Base-by-base conservation (phyloP, 1,140 invertebrate species). In the Gonatopus flavifemur region DNA sequence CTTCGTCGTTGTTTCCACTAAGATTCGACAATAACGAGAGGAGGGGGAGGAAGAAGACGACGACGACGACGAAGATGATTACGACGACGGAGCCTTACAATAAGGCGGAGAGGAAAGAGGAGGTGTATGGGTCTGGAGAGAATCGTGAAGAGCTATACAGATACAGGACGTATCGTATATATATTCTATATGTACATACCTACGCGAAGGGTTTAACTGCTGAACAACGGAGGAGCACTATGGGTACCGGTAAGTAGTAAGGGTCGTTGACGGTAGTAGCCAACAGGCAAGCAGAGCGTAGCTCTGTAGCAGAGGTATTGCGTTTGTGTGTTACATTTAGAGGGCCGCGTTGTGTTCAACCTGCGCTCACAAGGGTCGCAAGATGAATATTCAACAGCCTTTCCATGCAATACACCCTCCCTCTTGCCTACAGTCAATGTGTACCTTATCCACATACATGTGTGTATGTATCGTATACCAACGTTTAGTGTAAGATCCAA, bases 301-400 rank as follows among this genome's bases (percentile, higher is more conserved):
- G n/a, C n/a, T n/a, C n/a, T 13, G n/a, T n/a, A n/a, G 31, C 28
- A 39, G 28, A 32, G 45, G 55, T 48, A 56, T 59, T 57, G 59
- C 57, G 47, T 62, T 36, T 45, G 47, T 54, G 49, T 59, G 58
- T 57, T 53, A 62, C 60, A 59, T 57, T 48, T 49, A 55, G 58
- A 50, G 57, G 57, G n/a, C n/a, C n/a, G n/a, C 49, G 57, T 39
- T 56, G 65, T 70, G 67, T 68, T 65, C 59, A 44, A 15, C 21
- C 52, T 61, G 38, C 43, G 39, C 52, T 49, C 54, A 67, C 55
- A 57, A 66, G 65, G 62, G 56, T 62, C 59, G 64, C 51, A 32
- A 48, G 37, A 61, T 76, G 71, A 77, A 77, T 77, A 77, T 77
- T 77, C 73, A 77, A 70, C 62, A 73, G 66, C 52, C 57, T 61